phyloP scores from a whole-genome alignment of 1,140 invertebrate genomes.

The Sarcophaga peregrina region DNA sequence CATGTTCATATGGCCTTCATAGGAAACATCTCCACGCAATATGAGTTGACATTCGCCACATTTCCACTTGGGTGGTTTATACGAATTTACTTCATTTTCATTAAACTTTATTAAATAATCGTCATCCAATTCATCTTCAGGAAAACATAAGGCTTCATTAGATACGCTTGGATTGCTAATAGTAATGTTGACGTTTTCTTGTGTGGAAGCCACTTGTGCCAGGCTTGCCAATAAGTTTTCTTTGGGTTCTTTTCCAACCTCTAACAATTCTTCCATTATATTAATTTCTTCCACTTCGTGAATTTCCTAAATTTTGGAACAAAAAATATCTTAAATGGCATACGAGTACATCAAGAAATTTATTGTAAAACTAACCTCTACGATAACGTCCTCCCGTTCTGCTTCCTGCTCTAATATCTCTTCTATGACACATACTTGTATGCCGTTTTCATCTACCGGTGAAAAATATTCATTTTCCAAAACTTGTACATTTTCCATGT shows the following conservation, averaged over 20 bases:
- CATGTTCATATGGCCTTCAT: constrained; percentile 47
- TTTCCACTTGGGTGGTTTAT: constrained; percentile 42
- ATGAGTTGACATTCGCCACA: constrained; percentile 44
- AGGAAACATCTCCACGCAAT: constrained; percentile 44
- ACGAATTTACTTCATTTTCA: not conserved
- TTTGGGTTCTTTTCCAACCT: not conserved
- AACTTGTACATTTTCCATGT: constrained; percentile 20
- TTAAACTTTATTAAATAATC: constrained; percentile 40
- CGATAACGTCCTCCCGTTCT: not conserved
- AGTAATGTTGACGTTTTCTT: constrained; percentile 6
- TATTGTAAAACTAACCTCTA: not conserved
- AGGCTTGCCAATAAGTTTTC: not conserved
- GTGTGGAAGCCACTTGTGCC: constrained; percentile 12
- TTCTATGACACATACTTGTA: constrained; percentile 37
- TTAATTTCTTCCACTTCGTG: constrained; percentile 8
- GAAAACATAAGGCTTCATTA: not conserved
- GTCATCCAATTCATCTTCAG: constrained; percentile 43
- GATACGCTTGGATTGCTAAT: not conserved
- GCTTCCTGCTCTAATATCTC: constrained; percentile 40
- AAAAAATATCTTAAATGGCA: not conserved
- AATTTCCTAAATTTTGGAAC: not conserved
- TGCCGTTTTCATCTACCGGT: constrained; percentile 3
- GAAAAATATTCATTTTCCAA: constrained; percentile 14
- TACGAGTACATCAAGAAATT: not conserved
- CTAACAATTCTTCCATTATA: not conserved